A percentile compares a stretch with the other conserved stretches of the same genome.
Evolutionary conservation across 2,888 invertebrate genomes (phyloP).

Genomic region (Brachyptera risi): DNA sequence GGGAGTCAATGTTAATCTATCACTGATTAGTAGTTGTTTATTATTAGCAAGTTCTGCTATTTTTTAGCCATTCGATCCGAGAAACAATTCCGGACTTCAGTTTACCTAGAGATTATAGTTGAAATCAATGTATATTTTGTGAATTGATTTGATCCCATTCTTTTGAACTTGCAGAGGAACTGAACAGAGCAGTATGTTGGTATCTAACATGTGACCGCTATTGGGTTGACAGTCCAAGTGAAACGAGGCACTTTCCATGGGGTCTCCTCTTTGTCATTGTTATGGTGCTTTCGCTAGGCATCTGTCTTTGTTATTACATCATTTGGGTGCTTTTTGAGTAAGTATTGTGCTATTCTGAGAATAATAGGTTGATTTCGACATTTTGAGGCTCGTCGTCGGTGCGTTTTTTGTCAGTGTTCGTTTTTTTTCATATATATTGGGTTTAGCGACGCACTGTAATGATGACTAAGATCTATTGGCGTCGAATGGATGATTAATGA

Average conservation of each 20-base stretch:
- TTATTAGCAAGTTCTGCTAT: too few relatives aligned
- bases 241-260: constrained; percentile 77
- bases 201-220: constrained; percentile 88
- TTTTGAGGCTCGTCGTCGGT: background rate
- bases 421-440: too few relatives aligned
- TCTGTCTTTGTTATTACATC: constrained; percentile 87
- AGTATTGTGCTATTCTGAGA: constrained; percentile 49
- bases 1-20: background rate
- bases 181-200: constrained; percentile 87
- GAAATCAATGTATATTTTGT: too few relatives aligned
- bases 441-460: too few relatives aligned
- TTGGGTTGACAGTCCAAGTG: constrained; percentile 78
- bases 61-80: too few relatives aligned
- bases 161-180: constrained; percentile 59
- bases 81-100: too few relatives aligned
- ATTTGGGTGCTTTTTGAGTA: constrained; percentile 92
- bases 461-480: too few relatives aligned
- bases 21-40: too few relatives aligned
- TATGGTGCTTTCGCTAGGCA: constrained; percentile 73
- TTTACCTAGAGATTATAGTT: too few relatives aligned
- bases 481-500: too few relatives aligned
- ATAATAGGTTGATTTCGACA: background rate
- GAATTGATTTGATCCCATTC: too few relatives aligned
- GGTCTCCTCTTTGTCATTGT: constrained; percentile 71
- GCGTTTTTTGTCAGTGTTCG: background rate